Conservation (phyloP, 1,140 invertebrate genomes). For the Mylabris phalerata region DNA sequence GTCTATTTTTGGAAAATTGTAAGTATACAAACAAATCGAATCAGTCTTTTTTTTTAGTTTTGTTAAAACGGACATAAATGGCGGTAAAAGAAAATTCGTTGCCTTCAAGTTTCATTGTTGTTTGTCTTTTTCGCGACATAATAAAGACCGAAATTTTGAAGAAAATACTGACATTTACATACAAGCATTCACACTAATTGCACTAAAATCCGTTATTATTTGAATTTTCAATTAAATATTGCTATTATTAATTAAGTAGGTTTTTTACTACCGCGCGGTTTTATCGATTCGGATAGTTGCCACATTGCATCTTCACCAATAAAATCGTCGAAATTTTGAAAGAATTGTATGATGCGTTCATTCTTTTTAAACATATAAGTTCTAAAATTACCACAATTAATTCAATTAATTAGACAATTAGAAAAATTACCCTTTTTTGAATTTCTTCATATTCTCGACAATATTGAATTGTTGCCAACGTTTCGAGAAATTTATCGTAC, state of each 20-base stretch:
- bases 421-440: conserved; percentile 79
- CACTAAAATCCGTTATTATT: too few relatives aligned
- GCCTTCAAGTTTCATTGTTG: too few relatives aligned
- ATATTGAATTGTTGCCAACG: conserved; percentile 97
- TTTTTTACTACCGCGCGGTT: conserved; percentile 72
- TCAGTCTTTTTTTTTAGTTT: too few relatives aligned
- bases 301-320: conserved; percentile 95
- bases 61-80: too few relatives aligned
- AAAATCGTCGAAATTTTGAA: conserved; percentile 94
- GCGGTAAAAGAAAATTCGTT: too few relatives aligned
- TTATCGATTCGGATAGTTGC: conserved; percentile 94
- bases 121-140: too few relatives aligned
- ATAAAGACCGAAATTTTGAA: too few relatives aligned
- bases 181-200: too few relatives aligned
- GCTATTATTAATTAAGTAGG: conserved; percentile 11
- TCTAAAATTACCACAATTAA: conserved; percentile 37
- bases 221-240: too few relatives aligned
- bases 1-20: too few relatives aligned
- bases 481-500: conserved; percentile 93
- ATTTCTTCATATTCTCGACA: conserved; percentile 94
- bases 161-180: too few relatives aligned
- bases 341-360: conserved; percentile 88
- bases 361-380: conserved; percentile 84
- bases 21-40: too few relatives aligned
- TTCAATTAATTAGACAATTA: background rate